A percentile compares a stretch with the other conserved stretches of the same genome.
These are phyloP conservation scores for Bombyx mandarina DNA, from an alignment of 1,140 invertebrate species.

Conservation along the genomic window DNA sequence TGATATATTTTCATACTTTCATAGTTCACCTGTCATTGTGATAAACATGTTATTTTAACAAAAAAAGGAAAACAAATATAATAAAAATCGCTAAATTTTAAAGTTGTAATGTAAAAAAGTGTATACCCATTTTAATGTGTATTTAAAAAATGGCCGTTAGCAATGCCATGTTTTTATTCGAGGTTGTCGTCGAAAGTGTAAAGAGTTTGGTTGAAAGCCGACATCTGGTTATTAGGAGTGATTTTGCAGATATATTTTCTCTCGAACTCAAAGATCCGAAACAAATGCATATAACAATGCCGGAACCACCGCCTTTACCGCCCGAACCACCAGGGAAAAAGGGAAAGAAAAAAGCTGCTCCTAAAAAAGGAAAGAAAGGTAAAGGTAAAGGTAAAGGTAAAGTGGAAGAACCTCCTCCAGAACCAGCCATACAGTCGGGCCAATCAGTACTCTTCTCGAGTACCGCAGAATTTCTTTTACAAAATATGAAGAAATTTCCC, in stretches of 20 bases:
- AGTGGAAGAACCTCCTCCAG: slow-evolving; percentile 39
- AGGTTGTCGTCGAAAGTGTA: slow-evolving; percentile 57
- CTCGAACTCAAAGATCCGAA: slow-evolving; percentile 61
- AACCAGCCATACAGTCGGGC: slow-evolving; percentile 53
- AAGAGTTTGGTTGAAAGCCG: slow-evolving; percentile 44
- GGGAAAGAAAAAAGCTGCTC: slow-evolving; percentile 40
- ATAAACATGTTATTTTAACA: not conserved
- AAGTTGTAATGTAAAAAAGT: slow-evolving; percentile 2
- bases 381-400: slow-evolving; percentile 30
- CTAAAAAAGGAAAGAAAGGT: slow-evolving; percentile 43
- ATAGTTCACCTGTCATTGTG: slow-evolving; percentile 16
- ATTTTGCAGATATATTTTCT: slow-evolving; percentile 60
- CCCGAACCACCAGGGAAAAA: slow-evolving; percentile 53
- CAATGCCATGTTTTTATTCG: slow-evolving; percentile 56
- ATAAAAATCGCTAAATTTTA: not conserved
- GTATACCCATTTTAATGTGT: slow-evolving; percentile 9
- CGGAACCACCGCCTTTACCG: slow-evolving; percentile 54
- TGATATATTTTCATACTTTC: not conserved
- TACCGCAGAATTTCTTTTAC: slow-evolving; percentile 47
- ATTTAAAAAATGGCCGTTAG: slow-evolving; percentile 43
- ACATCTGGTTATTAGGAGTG: slow-evolving; percentile 47
- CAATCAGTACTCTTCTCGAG: slow-evolving; percentile 61
- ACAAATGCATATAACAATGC: slow-evolving; percentile 57
- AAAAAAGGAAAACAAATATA: not conserved
- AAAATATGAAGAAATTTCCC: slow-evolving; percentile 52